Evolutionary conservation across 1,140 invertebrate species (phyloP), one percentile per base, ranked within the genome.

Genomic region (Lerema accius): DNA sequence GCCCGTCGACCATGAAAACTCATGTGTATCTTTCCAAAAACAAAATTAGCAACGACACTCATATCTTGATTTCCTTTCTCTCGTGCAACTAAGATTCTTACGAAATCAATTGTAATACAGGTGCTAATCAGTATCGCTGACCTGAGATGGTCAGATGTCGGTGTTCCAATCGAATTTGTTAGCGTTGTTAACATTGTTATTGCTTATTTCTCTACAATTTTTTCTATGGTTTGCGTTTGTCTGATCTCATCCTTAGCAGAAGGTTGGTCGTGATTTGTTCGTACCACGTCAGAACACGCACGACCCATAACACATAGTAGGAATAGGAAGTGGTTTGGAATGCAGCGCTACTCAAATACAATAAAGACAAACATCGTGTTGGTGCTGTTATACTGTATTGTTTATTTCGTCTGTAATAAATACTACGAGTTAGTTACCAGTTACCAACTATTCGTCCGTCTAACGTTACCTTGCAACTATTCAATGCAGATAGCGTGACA

Each of bases 401-500:
- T 16, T 19, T n/a, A n/a, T 23, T 46, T 5, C 10, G 14, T 23
- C 19, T 23, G 19, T 5, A 23, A 23, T 23, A 3, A 23, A 2
- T 23, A 23, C 5, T 23, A 3, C 19, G 19, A 23, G 5, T 2
- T 23, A 14, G 13, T 49, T 28, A 15, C n/a, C n/a, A n/a, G n/a
- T n/a, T n/a, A n/a, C n/a, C n/a, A n/a, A n/a, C n/a, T n/a, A n/a
- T n/a, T n/a, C n/a, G n/a, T n/a, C n/a, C n/a, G n/a, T n/a, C n/a
- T n/a, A 32, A 26, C 15, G 10, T 15, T 15, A 9, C 26, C 11
- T 28, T 32, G 26, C 0, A 1, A 17, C 16, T 39, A 13, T 39
- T 39, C 17, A 39, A 51, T 1, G 23, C 19, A 23, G 35, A 37
- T 53, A 23, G 14, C 28, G 16, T 23, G 50, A 53, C 35, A 53